These are phyloP conservation scores for Pantelozetes paolii DNA, from an alignment of 2,888 invertebrate genomes.

Conservation along the genomic window DNA sequence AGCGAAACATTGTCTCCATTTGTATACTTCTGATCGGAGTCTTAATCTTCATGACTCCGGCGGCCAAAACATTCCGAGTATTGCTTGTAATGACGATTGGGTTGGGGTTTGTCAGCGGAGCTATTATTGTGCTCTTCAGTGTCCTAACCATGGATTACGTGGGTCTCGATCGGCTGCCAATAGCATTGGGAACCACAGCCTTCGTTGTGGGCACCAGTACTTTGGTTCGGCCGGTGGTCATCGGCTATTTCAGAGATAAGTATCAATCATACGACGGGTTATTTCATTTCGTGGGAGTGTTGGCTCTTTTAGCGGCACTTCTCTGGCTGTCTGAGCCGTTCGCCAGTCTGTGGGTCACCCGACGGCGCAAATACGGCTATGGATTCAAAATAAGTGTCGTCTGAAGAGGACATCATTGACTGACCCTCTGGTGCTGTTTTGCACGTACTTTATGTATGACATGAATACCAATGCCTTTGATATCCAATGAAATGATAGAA, in stretches of 20 bases:
- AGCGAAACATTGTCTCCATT: slow-evolving; percentile 35
- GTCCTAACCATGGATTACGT: slow-evolving; percentile 44
- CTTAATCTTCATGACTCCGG: slow-evolving; percentile 35
- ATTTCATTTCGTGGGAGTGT: slow-evolving; percentile 45
- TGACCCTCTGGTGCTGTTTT: no score
- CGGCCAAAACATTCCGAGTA: not conserved
- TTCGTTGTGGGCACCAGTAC: slow-evolving; percentile 46
- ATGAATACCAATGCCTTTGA: no score
- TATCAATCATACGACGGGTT: slow-evolving; percentile 46
- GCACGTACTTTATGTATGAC: no score
- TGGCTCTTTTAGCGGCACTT: slow-evolving; percentile 44
- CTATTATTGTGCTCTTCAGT: slow-evolving; percentile 41
- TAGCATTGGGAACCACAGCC: slow-evolving; percentile 46
- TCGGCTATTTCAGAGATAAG: slow-evolving; percentile 47
- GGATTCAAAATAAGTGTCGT: slow-evolving; percentile 18
- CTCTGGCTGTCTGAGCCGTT: slow-evolving; percentile 46
- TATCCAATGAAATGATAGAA: no score
- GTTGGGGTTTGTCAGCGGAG: slow-evolving; percentile 40
- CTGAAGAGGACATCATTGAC: no score
- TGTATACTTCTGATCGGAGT: slow-evolving; percentile 37
- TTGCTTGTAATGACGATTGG: slow-evolving; percentile 14
- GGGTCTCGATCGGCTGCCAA: slow-evolving; percentile 43
- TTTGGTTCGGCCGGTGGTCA: slow-evolving; percentile 44
- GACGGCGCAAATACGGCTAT: not conserved
- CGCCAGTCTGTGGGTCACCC: slow-evolving; percentile 16